Conservation (phyloP, 2,888 invertebrate species). For the Arenicola marina region DNA sequence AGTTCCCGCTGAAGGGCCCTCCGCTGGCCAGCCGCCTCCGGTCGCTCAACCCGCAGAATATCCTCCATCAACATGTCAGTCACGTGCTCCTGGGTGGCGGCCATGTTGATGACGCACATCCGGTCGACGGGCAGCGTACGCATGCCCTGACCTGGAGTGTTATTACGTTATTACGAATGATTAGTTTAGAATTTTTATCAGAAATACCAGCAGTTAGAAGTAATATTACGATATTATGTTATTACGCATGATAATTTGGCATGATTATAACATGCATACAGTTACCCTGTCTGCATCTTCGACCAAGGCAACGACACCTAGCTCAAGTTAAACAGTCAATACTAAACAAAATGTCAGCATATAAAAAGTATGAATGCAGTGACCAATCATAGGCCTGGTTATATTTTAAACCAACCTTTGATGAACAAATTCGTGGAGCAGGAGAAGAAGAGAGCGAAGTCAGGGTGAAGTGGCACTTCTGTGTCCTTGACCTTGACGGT, state of each 20-base stretch:
- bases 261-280: too few relatives aligned
- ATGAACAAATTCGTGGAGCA: constrained; percentile 51
- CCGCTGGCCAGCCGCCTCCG: constrained; percentile 56
- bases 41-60: constrained; percentile 54
- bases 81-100: constrained; percentile 55
- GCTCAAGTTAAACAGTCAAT: too few relatives aligned
- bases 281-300: too few relatives aligned
- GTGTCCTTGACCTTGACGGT: constrained; percentile 45
- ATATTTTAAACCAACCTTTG: constrained; percentile 46
- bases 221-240: too few relatives aligned
- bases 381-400: too few relatives aligned
- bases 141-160: constrained; percentile 50
- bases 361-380: too few relatives aligned
- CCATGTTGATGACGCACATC: constrained; percentile 51
- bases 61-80: constrained; percentile 50
- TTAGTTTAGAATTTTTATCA: too few relatives aligned
- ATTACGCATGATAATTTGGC: too few relatives aligned
- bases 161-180: too few relatives aligned
- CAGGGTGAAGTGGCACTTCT: constrained; percentile 46
- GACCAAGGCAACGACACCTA: too few relatives aligned
- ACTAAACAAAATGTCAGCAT: too few relatives aligned
- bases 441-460: constrained; percentile 55
- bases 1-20: constrained; percentile 55
- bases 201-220: too few relatives aligned
- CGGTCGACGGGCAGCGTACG: constrained; percentile 47